Evolutionary conservation across 2,797 vertebrate species (phyloP).

Genomic region (Gambusia yucatana): DNA sequence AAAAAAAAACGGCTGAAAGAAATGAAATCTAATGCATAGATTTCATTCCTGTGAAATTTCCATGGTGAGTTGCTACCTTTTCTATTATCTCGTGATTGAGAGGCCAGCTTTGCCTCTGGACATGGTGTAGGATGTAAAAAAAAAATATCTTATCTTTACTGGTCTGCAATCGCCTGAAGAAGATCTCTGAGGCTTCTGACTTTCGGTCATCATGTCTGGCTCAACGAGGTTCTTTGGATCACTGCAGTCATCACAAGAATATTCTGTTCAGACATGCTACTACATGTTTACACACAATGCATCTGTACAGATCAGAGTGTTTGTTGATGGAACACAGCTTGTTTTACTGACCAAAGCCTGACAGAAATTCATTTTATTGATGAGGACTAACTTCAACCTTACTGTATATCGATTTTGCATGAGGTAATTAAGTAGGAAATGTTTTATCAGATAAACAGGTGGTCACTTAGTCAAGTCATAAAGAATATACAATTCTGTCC

Average conservation of each 20-base stretch:
- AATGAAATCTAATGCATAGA: background rate
- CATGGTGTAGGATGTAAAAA: slow-evolving; percentile 34
- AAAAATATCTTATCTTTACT: slow-evolving; percentile 51
- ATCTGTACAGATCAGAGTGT: slow-evolving; percentile 26
- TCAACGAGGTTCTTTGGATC: slow-evolving; percentile 33
- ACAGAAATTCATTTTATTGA: background rate
- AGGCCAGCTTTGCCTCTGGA: slow-evolving; percentile 46
- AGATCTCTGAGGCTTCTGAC: slow-evolving; percentile 37
- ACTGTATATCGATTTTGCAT: background rate
- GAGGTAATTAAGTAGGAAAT: background rate
- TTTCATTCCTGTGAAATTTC: slow-evolving; percentile 16
- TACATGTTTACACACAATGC: slow-evolving; percentile 30
- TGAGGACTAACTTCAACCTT: background rate
- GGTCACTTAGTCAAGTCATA: background rate
- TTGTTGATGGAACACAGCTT: slow-evolving; percentile 3
- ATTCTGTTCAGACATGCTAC: slow-evolving; percentile 27
- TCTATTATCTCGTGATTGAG: slow-evolving; percentile 42
- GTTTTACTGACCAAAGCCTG: background rate
- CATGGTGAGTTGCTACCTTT: slow-evolving; percentile 14
- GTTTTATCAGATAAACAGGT: background rate
- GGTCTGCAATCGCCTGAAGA: slow-evolving; percentile 44
- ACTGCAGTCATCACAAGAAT: slow-evolving; percentile 45
- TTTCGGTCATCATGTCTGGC: slow-evolving; percentile 33
- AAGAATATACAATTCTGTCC: background rate
- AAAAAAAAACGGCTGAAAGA: background rate